These are phyloP conservation scores for Drosophila lacteicornis DNA, from an alignment of 1,140 invertebrate genomes.

Conservation along the genomic window DNA sequence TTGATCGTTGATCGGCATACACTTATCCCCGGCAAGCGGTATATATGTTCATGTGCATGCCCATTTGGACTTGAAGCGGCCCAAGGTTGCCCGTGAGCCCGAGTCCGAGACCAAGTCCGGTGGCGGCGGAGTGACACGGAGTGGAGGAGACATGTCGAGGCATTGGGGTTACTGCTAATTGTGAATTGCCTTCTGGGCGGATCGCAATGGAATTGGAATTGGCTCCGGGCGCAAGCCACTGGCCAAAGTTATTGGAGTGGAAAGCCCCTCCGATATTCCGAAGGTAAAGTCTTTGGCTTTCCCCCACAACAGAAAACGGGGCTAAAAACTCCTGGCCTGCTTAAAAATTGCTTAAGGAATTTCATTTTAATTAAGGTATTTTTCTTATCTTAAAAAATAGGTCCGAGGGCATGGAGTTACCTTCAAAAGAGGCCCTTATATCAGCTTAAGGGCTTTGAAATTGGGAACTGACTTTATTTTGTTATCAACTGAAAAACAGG, in stretches of 20 bases:
- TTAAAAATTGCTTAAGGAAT: neutral
- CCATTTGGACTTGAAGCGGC: constrained; percentile 34
- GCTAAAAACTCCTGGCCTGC: constrained; percentile 10
- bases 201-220: constrained; percentile 35
- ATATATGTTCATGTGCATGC: constrained; percentile 12
- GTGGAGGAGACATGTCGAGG: constrained; percentile 42
- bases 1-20: constrained; percentile 42
- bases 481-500: neutral
- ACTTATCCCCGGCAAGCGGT: constrained; percentile 45
- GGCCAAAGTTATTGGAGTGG: constrained; percentile 52
- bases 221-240: constrained; percentile 24
- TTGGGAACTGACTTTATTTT: neutral
- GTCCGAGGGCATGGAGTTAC: neutral
- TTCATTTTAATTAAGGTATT: neutral
- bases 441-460: neutral
- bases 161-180: constrained; percentile 53
- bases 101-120: neutral
- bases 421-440: neutral
- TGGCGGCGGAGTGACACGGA: constrained; percentile 37
- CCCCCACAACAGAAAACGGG: constrained; percentile 18
- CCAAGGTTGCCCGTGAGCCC: constrained; percentile 50
- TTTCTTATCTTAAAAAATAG: constrained; percentile 2
- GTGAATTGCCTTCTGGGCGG: constrained; percentile 52
- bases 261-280: constrained; percentile 25
- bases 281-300: constrained; percentile 41